Percentiles rank a stretch among this genome's conserved stretches.
phyloP scores from a whole-genome alignment of 1,140 invertebrate species.

The Heliconius hermathena region DNA sequence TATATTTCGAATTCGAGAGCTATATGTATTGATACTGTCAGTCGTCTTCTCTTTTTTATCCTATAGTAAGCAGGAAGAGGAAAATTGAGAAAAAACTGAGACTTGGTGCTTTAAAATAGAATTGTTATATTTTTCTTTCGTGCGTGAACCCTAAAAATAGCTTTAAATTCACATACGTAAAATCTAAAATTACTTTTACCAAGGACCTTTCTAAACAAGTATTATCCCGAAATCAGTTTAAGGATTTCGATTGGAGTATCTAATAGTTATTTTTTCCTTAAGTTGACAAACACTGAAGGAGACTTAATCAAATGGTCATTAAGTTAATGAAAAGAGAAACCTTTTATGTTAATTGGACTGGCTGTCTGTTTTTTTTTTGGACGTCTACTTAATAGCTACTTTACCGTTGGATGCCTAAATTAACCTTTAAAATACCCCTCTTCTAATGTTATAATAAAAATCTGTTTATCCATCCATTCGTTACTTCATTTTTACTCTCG shows the following conservation, averaged over 20 bases:
- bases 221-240: background rate
- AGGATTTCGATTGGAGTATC: slow-evolving; percentile 1
- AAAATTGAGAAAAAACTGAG: too few species aligned
- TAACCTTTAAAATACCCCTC: background rate
- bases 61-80: too few species aligned
- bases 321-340: slow-evolving; percentile 26
- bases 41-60: too few species aligned
- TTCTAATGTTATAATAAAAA: background rate
- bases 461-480: background rate
- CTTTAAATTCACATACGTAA: background rate
- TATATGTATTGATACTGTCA: too few species aligned
- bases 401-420: slow-evolving; percentile 13
- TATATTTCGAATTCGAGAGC: too few species aligned
- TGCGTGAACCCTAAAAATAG: background rate
- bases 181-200: background rate
- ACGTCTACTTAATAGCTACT: background rate
- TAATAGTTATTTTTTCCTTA: slow-evolving; percentile 9
- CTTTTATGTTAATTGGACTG: slow-evolving; percentile 30
- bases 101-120: background rate
- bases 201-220: background rate
- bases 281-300: slow-evolving; percentile 10
- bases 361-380: background rate
- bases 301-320: slow-evolving; percentile 22
- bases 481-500: background rate
- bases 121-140: background rate